Percentiles rank a stretch among this genome's conserved stretches.
phyloP scores from a whole-genome alignment of 2,888 invertebrate genomes.

The Acleris cristana region DNA sequence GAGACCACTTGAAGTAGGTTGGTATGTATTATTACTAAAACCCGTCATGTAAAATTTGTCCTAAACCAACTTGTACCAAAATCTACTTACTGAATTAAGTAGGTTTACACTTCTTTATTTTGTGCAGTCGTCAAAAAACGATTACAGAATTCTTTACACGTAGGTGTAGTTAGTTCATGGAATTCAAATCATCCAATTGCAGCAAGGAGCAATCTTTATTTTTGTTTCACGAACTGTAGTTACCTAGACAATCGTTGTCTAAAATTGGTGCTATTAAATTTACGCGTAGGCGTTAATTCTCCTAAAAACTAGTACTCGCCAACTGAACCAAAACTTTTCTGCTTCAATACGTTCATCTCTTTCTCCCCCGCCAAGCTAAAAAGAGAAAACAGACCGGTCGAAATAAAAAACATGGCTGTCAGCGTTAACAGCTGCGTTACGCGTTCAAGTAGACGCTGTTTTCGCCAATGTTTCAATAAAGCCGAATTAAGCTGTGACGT shows the following conservation, averaged over 20 bases:
- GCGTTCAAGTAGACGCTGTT: conserved; percentile 29
- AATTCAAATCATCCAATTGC: too few relatives aligned
- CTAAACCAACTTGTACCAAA: too few relatives aligned
- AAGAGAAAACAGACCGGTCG: conserved; percentile 24
- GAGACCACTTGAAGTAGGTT: too few relatives aligned
- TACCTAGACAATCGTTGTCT: not conserved
- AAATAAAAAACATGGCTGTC: conserved; percentile 31
- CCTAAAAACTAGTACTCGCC: not conserved
- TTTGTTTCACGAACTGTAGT: too few relatives aligned
- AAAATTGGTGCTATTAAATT: not conserved
- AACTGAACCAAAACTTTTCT: conserved; percentile 1
- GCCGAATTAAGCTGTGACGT: not conserved
- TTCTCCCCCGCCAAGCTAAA: not conserved
- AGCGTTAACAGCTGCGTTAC: conserved; percentile 27
- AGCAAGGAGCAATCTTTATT: too few relatives aligned
- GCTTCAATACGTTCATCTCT: conserved; percentile 5
- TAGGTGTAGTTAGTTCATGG: too few relatives aligned
- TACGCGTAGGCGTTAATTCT: conserved; percentile 3
- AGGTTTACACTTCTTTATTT: too few relatives aligned
- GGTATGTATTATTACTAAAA: too few relatives aligned
- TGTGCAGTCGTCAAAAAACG: too few relatives aligned
- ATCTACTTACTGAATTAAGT: too few relatives aligned
- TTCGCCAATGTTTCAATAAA: not conserved
- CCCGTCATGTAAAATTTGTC: too few relatives aligned
- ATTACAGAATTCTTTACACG: too few relatives aligned